Evolutionary conservation across 2,888 invertebrate species (phyloP).

Genomic region (Melanostoma mellinum): DNA sequence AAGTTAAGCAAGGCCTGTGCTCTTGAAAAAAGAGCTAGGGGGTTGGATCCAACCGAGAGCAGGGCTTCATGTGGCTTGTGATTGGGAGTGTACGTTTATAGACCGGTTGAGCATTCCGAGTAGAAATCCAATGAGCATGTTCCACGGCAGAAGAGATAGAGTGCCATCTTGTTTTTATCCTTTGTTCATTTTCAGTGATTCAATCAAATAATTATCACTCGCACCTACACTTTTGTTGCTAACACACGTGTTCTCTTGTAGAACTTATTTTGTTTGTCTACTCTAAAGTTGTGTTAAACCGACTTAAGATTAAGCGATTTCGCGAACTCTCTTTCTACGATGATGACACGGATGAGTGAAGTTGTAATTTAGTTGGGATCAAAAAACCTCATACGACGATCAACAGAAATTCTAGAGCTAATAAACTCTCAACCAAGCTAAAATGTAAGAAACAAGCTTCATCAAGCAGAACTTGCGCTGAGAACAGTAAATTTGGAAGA

Average conservation of each 20-base stretch:
- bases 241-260: constrained; percentile 14
- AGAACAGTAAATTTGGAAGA: constrained; percentile 12
- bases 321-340: neutral
- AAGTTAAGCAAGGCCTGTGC: too few relatives aligned
- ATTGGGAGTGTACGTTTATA: too few relatives aligned
- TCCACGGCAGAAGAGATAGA: too few relatives aligned
- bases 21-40: too few relatives aligned
- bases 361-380: constrained; percentile 3
- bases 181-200: too few relatives aligned
- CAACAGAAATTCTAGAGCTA: constrained; percentile 3
- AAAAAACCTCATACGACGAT: constrained; percentile 14
- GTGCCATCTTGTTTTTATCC: too few relatives aligned
- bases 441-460: constrained; percentile 7
- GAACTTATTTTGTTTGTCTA: constrained; percentile 5
- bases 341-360: constrained; percentile 14
- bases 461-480: constrained; percentile 14
- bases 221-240: constrained; percentile 9
- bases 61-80: too few relatives aligned
- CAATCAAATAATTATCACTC: neutral
- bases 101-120: too few relatives aligned
- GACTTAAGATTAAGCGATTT: constrained; percentile 4
- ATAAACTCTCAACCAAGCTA: constrained; percentile 11
- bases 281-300: constrained; percentile 1
- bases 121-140: too few relatives aligned
- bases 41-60: too few relatives aligned